These are phyloP conservation scores for Plagodis pulveraria DNA, from an alignment of 2,888 invertebrate genomes.

Conservation along the genomic window DNA sequence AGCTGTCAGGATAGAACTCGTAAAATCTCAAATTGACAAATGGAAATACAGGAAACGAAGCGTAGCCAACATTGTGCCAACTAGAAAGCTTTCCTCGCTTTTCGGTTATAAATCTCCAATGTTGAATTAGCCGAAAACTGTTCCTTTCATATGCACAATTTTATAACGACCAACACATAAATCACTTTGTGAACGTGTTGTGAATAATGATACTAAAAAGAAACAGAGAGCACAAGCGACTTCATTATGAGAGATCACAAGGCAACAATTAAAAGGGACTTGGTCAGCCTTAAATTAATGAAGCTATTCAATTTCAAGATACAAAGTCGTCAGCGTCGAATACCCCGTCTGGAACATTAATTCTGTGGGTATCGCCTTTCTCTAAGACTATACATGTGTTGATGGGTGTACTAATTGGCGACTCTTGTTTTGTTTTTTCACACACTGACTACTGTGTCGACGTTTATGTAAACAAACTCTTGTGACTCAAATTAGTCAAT, in stretches of 20 bases:
- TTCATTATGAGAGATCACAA: slow-evolving; percentile 53
- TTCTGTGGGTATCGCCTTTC: slow-evolving; percentile 53
- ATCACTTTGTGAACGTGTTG: slow-evolving; percentile 27
- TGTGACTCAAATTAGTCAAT: slow-evolving; percentile 16
- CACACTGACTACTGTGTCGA: slow-evolving; percentile 9
- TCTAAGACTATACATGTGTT: slow-evolving; percentile 39
- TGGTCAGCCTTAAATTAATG: slow-evolving; percentile 60
- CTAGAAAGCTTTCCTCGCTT: slow-evolving; percentile 22
- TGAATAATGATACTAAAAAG: slow-evolving; percentile 26
- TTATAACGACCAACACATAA: slow-evolving; percentile 35
- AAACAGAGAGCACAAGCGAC: slow-evolving; percentile 35
- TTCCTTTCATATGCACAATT: slow-evolving; percentile 25
- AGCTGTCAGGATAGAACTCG: slow-evolving; percentile 10
- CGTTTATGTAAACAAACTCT: slow-evolving; percentile 15
- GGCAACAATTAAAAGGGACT: slow-evolving; percentile 45
- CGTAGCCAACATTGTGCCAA: slow-evolving; percentile 22
- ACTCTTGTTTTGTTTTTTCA: slow-evolving; percentile 35
- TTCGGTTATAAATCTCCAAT: slow-evolving; percentile 28
- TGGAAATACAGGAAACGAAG: slow-evolving; percentile 18
- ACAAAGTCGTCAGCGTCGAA: slow-evolving; percentile 47
- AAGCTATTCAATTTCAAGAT: slow-evolving; percentile 62
- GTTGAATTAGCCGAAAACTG: slow-evolving; percentile 16
- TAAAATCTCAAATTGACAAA: slow-evolving; percentile 18
- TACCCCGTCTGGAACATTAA: slow-evolving; percentile 56
- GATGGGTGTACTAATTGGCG: slow-evolving; percentile 49